phyloP scores from a whole-genome alignment of 2,797 vertebrate species.

The Tauraco hartlaubi region DNA sequence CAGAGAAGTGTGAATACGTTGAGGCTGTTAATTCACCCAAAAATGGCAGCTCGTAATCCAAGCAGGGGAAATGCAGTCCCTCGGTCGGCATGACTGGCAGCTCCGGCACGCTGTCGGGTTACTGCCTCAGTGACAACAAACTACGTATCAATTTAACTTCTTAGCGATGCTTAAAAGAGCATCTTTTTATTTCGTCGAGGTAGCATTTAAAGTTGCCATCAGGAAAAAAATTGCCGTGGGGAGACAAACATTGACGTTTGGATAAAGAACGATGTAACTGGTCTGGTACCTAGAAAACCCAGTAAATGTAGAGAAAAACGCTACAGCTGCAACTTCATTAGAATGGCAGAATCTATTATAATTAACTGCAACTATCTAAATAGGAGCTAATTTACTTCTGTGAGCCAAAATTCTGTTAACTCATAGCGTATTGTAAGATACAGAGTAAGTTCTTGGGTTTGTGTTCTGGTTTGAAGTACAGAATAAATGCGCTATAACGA shows the following conservation, averaged over 20 bases:
- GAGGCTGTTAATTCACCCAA: conserved; percentile 82
- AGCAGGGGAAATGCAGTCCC: conserved; percentile 74
- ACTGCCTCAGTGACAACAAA: conserved; percentile 55
- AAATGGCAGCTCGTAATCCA: conserved; percentile 78
- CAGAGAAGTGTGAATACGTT: conserved; percentile 79
- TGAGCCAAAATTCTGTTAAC: conserved; percentile 77
- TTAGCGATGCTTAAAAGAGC: conserved; percentile 66
- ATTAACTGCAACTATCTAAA: conserved; percentile 69
- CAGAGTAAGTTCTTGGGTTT: conserved; percentile 65
- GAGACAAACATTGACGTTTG: conserved; percentile 72
- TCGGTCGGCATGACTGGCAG: conserved; percentile 73
- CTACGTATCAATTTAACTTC: conserved; percentile 71
- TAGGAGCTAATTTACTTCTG: conserved; percentile 64
- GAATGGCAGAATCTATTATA: conserved; percentile 98
- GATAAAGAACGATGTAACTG: conserved; percentile 68
- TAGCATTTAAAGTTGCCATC: conserved; percentile 64
- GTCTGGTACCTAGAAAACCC: conserved; percentile 69
- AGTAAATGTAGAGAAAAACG: conserved; percentile 68
- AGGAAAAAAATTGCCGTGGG: conserved; percentile 57
- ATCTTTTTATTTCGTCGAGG: conserved; percentile 68
- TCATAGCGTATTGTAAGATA: conserved; percentile 65
- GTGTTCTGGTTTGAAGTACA: conserved; percentile 73
- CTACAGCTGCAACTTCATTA: conserved; percentile 76
- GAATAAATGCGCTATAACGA: conserved; percentile 75
- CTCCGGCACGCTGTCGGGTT: conserved; percentile 42